A percentile compares a stretch with the other conserved stretches of the same genome.
Evolutionary conservation across 2,797 vertebrate species (phyloP).

Genomic region (Threskiornis aethiopicus): DNA sequence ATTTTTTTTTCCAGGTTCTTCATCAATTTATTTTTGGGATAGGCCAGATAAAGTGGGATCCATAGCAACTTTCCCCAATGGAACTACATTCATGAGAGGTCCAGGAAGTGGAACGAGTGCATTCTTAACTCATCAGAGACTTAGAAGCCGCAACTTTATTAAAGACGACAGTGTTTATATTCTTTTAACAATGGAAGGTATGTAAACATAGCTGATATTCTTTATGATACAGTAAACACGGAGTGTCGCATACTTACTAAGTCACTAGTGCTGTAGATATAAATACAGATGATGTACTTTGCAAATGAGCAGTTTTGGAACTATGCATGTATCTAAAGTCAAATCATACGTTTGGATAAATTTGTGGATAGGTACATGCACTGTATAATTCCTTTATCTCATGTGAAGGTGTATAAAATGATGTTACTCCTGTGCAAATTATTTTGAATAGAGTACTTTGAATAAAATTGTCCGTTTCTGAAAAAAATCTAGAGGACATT

Average conservation of each 20-base stretch:
- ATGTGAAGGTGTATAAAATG: neutral
- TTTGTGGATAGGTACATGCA: neutral
- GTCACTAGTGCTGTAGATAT: neutral
- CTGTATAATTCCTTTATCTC: neutral
- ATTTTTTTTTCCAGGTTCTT: neutral
- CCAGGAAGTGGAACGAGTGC: slow-evolving; percentile 72
- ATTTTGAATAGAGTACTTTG: neutral
- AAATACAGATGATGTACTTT: neutral
- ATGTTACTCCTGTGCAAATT: neutral
- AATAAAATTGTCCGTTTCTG: neutral
- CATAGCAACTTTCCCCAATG: slow-evolving; percentile 73
- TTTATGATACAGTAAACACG: neutral
- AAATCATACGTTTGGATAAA: neutral
- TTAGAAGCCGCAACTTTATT: slow-evolving; percentile 87
- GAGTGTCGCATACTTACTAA: neutral
- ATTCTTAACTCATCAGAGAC: slow-evolving; percentile 84
- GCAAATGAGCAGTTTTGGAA: neutral
- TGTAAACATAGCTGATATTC: neutral
- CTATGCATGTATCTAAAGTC: neutral
- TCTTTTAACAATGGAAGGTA: slow-evolving; percentile 89
- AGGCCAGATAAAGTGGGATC: slow-evolving; percentile 85
- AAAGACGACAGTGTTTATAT: slow-evolving; percentile 87
- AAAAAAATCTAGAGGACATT: neutral
- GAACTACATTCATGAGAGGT: slow-evolving; percentile 80
- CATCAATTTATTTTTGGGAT: slow-evolving; percentile 78